Conservation (phyloP, 2,888 invertebrate species). For the Oligia fasciuncula region DNA sequence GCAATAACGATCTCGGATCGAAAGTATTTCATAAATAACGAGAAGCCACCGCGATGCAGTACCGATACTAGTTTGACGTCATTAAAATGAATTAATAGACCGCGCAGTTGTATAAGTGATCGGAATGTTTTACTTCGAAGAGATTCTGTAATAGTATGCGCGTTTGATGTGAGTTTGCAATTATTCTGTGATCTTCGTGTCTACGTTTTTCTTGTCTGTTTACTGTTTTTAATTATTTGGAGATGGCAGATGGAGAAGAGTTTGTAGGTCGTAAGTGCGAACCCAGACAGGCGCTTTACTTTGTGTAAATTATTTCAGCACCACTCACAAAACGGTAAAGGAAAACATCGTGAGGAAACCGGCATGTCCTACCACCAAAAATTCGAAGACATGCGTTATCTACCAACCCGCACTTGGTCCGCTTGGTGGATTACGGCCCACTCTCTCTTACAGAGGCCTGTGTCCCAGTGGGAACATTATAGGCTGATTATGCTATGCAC, state of each 20-base stretch:
- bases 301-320: not conserved
- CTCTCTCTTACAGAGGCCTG: not conserved
- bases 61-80: slow-evolving; percentile 49
- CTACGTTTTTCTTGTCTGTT: not conserved
- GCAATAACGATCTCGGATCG: slow-evolving; percentile 56
- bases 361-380: not conserved
- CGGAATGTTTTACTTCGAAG: slow-evolving; percentile 14
- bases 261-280: not conserved
- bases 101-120: slow-evolving; percentile 34
- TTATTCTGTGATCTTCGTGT: not conserved
- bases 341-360: not conserved
- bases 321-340: not conserved
- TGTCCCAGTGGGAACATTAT: not conserved
- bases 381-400: not conserved
- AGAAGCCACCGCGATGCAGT: slow-evolving; percentile 68
- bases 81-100: slow-evolving; percentile 62
- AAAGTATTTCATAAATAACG: slow-evolving; percentile 75
- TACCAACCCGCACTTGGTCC: not conserved
- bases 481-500: not conserved
- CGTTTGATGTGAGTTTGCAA: not conserved
- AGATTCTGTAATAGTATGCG: not conserved
- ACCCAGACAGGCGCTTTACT: not conserved
- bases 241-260: not conserved
- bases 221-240: not conserved
- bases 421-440: not conserved